Evolutionary conservation across 2,113 vertebrate species (phyloP).

Genomic region (Halcyon malimbica): DNA sequence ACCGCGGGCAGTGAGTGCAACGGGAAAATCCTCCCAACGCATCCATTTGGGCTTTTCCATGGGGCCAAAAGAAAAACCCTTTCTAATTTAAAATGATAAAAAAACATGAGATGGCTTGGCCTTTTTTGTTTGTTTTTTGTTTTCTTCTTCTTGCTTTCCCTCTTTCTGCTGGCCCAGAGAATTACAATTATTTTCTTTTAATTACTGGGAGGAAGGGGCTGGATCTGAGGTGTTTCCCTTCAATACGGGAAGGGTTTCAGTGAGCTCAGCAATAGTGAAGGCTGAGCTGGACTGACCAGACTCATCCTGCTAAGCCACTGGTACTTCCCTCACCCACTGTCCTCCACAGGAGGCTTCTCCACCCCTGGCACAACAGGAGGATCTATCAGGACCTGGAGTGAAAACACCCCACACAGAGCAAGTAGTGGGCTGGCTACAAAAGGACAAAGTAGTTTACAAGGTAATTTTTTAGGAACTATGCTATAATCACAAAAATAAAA

Average conservation of each 20-base stretch:
- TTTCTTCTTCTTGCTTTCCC: background rate
- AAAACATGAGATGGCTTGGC: background rate
- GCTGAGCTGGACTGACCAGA: background rate
- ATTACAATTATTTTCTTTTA: background rate
- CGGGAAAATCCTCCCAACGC: background rate
- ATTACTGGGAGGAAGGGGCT: background rate
- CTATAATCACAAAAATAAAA: background rate
- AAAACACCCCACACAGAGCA: background rate
- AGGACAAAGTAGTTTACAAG: background rate
- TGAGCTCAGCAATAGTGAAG: background rate
- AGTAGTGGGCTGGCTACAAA: background rate
- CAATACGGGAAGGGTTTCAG: background rate
- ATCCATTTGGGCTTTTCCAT: background rate
- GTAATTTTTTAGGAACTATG: background rate
- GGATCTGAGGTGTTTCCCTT: background rate
- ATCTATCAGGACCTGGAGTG: background rate
- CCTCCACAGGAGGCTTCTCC: background rate
- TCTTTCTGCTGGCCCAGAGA: background rate
- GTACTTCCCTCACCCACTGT: background rate
- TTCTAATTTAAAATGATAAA: background rate
- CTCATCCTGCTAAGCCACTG: background rate
- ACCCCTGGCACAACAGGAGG: background rate
- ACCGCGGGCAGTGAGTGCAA: rapidly evolving
- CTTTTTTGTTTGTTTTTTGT: too few species aligned
- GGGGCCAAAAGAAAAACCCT: background rate